Conservation (phyloP, 2,797 vertebrate species). For the Coracias cyanogaster region DNA sequence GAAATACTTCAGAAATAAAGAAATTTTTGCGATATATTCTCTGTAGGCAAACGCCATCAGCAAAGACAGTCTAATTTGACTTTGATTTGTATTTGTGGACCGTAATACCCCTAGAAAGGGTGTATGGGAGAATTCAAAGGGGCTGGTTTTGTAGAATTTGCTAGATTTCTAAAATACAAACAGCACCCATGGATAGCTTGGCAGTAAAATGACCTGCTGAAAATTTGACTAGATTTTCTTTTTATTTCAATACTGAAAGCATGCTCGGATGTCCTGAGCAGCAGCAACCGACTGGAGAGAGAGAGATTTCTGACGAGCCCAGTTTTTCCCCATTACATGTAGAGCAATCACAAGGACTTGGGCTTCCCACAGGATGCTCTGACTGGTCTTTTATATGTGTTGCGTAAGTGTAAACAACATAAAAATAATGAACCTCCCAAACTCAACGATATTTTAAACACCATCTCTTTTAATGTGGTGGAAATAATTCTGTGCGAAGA, state of each 20-base stretch:
- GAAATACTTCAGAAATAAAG: background rate
- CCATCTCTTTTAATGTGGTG: background rate
- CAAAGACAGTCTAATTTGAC: background rate
- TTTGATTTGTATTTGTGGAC: background rate
- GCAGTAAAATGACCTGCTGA: background rate
- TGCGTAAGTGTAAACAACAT: background rate
- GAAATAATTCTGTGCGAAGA: background rate
- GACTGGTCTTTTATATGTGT: background rate
- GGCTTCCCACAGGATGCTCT: background rate
- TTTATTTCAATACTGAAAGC: background rate
- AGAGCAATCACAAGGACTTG: background rate
- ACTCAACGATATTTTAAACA: background rate
- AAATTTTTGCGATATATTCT: background rate
- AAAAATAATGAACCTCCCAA: background rate
- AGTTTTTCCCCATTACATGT: accelerated
- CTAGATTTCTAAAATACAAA: background rate
- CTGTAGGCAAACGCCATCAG: background rate
- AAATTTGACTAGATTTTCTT: background rate
- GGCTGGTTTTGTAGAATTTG: background rate
- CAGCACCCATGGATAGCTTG: background rate
- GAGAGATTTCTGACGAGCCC: background rate
- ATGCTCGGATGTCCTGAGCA: background rate
- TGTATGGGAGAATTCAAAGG: background rate
- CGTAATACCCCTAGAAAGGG: background rate
- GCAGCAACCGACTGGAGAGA: background rate